phyloP scores from a whole-genome alignment of 2,797 vertebrate genomes.

The Gymnodraco acuticeps region DNA sequence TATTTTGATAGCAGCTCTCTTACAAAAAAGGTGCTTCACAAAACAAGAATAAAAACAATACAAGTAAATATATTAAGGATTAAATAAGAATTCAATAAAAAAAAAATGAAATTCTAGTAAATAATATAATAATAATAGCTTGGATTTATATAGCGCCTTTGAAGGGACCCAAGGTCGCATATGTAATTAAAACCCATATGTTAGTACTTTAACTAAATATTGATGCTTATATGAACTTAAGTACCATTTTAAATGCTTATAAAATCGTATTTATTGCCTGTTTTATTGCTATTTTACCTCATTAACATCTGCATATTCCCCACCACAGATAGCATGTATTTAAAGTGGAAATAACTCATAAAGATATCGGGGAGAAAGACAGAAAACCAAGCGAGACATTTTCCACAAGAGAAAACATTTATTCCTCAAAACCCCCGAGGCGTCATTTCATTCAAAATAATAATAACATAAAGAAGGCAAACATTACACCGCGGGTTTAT shows the following conservation, averaged over 20 bases:
- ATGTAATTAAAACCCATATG: not conserved
- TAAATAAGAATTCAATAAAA: no score
- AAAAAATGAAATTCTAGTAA: no score
- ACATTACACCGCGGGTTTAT: constrained; percentile 66
- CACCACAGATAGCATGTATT: not conserved
- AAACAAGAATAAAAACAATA: no score
- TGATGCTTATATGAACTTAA: no score
- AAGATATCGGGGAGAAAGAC: not conserved
- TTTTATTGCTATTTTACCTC: not conserved
- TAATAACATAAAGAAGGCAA: constrained; percentile 73
- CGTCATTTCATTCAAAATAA: constrained; percentile 72
- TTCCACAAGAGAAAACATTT: constrained; percentile 74
- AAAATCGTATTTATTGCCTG: not conserved
- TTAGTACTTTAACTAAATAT: no score
- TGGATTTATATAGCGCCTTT: no score
- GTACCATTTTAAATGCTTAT: no score
- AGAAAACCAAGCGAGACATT: not conserved
- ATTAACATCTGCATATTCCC: not conserved
- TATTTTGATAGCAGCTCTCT: no score
- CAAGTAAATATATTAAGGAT: no score
- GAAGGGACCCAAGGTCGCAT: no score
- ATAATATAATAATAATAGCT: no score
- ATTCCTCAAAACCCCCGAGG: constrained; percentile 77
- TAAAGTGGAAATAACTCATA: not conserved
- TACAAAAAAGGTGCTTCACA: no score